A percentile compares a stretch with the other conserved stretches of the same genome.
These are phyloP conservation scores for Diarsia dahlii DNA, from an alignment of 2,888 invertebrate species.

Conservation along the genomic window DNA sequence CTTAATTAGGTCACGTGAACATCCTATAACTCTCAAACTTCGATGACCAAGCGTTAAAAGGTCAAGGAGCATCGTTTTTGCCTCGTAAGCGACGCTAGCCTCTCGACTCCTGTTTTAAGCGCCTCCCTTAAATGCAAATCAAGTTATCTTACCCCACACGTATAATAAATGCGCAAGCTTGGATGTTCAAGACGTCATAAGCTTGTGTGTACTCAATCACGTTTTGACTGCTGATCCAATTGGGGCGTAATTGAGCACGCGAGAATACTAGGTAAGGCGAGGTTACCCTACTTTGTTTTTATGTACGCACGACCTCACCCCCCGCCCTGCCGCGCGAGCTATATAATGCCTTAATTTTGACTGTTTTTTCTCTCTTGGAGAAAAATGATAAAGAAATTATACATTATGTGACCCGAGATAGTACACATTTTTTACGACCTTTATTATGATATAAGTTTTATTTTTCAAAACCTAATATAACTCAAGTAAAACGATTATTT, in stretches of 20 bases:
- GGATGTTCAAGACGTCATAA: neutral
- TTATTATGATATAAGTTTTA: too few relatives aligned
- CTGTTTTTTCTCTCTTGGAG: too few relatives aligned
- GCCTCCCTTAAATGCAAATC: conserved; percentile 37
- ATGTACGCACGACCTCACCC: too few relatives aligned
- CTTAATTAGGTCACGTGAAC: conserved; percentile 16
- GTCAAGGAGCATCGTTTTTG: conserved; percentile 38
- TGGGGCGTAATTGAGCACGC: neutral
- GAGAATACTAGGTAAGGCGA: too few relatives aligned
- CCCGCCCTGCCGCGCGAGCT: too few relatives aligned
- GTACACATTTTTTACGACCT: too few relatives aligned
- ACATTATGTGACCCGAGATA: too few relatives aligned
- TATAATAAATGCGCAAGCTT: conserved; percentile 14
- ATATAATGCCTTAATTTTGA: too few relatives aligned
- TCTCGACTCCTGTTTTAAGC: conserved; percentile 22
- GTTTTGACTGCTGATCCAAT: neutral
- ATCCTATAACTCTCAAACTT: conserved; percentile 1
- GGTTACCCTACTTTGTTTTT: too few relatives aligned
- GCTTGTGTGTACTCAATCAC: neutral
- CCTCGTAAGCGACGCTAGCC: conserved; percentile 26
- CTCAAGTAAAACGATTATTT: too few relatives aligned
- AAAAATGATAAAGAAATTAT: too few relatives aligned
- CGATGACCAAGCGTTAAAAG: conserved; percentile 29
- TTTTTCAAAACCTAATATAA: too few relatives aligned
- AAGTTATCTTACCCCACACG: conserved; percentile 21